Base-by-base conservation (phyloP, 1,140 invertebrate species). In the Drosophila sucinea region DNA sequence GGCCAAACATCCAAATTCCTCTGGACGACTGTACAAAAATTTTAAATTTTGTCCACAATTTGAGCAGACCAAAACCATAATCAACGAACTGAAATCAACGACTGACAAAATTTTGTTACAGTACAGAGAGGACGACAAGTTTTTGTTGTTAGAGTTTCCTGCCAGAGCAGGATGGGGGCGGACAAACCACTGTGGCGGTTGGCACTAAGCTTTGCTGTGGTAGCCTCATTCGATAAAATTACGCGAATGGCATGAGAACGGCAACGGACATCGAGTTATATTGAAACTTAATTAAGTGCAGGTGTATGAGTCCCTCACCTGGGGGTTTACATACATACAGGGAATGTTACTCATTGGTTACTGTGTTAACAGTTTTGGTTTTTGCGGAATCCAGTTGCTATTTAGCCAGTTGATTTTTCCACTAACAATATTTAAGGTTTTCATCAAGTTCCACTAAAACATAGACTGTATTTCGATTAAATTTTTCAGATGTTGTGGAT, bases 211-310 rank as follows among this genome's bases (percentile, higher is more conserved):
- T 85, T 86, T 85, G 82, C 75, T 75, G 82, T 47, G 82, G 81
- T 70, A 33, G 51, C 35, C 17, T 17, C 27, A 35, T 64, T 64
- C 64, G 60, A 76, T 76, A 76, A 70, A 51, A 70, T 77, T 58
- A 57, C 44, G 23, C 23, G 44, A 51, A 51, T 51, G 41, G 30
- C 10, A 25, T 47, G 61, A 27, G 74, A 25, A 67, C 5, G 17
- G 44, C 44, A 51, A 27, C 62, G 25, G n/a, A 44, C 29, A 63
- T 71, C 47, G 55, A 64, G 73, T 70, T 65, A 67, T 77, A 76
- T 70, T 75, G 82, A 81, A 86, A 87, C 83, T 86, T 85, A 85
- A 85, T 85, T 85, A 85, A 85, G 83, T 82, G 79, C 73, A 51
- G 56, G 64, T 58, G 54, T 58, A 63, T 58, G 38, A 62, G 44